phyloP scores from a whole-genome alignment of 2,888 invertebrate species.

The Pachymerium ferrugineum region DNA sequence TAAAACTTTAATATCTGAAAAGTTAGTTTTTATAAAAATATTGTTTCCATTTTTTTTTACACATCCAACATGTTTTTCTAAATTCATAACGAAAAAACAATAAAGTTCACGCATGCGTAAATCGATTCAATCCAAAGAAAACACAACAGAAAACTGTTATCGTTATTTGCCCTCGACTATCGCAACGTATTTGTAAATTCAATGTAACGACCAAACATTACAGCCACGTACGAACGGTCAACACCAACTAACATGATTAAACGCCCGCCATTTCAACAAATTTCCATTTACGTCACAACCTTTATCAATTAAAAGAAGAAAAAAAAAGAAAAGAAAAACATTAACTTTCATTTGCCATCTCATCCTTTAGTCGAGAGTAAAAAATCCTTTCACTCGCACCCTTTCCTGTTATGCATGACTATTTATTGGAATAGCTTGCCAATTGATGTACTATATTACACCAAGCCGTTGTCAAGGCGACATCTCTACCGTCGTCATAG shows the following conservation, averaged over 20 bases:
- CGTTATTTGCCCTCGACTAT: too few relatives aligned
- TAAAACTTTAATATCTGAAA: too few relatives aligned
- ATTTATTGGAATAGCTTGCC: slow-evolving; percentile 24
- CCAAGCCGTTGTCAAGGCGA: slow-evolving; percentile 14
- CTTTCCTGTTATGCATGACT: slow-evolving; percentile 16
- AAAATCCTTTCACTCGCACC: too few relatives aligned
- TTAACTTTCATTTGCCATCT: background rate
- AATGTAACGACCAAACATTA: background rate
- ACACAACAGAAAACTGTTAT: too few relatives aligned
- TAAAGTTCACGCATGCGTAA: too few relatives aligned
- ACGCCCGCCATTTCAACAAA: background rate
- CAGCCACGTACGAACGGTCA: background rate
- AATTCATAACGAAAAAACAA: too few relatives aligned
- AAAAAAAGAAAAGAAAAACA: background rate
- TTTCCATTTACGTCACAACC: background rate
- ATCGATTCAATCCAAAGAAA: too few relatives aligned
- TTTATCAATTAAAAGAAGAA: background rate
- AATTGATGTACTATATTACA: slow-evolving; percentile 24
- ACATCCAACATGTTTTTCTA: too few relatives aligned
- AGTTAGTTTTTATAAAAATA: too few relatives aligned
- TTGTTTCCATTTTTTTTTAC: too few relatives aligned
- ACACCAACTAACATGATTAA: slow-evolving; percentile 6
- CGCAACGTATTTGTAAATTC: slow-evolving; percentile 11
- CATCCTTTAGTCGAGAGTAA: background rate
- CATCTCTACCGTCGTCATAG: slow-evolving; percentile 10